Evolutionary conservation across 35 echinoderm and acorn worm genomes (phyloP).

Genomic region (Diadema setosum): DNA sequence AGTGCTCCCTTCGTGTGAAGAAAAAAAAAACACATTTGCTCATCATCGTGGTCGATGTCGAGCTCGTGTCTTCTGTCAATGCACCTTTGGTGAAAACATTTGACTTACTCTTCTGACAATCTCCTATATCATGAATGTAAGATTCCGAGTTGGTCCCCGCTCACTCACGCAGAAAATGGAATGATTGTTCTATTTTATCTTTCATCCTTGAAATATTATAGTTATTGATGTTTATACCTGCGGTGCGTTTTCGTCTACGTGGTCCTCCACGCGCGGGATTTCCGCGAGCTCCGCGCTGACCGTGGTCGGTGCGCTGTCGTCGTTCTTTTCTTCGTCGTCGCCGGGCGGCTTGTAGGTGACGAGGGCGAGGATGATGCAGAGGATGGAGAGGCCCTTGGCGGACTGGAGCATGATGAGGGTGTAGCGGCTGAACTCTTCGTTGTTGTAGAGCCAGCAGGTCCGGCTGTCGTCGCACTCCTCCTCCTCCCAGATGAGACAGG

Average conservation of each 20-base stretch:
- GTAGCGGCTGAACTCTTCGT: not conserved
- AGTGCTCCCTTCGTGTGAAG: too few species aligned
- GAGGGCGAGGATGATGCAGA: slow-evolving; percentile 54
- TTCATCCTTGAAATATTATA: too few species aligned
- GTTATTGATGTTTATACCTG: too few species aligned
- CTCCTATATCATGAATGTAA: too few species aligned
- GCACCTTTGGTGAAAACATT: too few species aligned
- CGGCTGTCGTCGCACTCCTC: not conserved
- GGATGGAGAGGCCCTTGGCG: slow-evolving; percentile 63
- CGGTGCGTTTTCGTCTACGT: not conserved
- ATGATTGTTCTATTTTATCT: too few species aligned
- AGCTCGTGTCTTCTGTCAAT: too few species aligned
- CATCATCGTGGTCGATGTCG: too few species aligned
- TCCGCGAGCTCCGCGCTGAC: not conserved
- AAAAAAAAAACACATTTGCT: too few species aligned
- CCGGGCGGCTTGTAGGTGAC: slow-evolving; percentile 52
- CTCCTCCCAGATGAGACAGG: slow-evolving; percentile 36
- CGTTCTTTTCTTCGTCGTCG: not conserved
- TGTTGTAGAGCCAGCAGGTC: slow-evolving; percentile 49
- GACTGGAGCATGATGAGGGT: slow-evolving; percentile 8
- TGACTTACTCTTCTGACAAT: too few species aligned
- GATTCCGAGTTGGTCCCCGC: too few species aligned
- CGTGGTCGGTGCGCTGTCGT: not conserved
- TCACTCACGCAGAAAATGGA: too few species aligned
- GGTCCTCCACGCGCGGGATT: not conserved